Conservation (phyloP, 1,140 invertebrate species). For the Belonocnema kinseyi region DNA sequence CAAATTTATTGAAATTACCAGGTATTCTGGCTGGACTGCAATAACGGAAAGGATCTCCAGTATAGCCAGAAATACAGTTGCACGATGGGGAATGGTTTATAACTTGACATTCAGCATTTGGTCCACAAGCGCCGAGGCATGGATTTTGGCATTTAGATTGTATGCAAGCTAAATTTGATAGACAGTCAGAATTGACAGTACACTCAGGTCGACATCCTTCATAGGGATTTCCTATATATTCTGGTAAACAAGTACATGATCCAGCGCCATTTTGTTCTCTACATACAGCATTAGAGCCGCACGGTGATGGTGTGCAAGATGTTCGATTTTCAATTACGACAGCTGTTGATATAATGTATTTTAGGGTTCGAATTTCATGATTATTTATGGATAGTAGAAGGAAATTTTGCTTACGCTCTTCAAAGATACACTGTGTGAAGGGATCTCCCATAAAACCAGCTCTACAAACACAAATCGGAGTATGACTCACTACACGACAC, state of each 20-base stretch:
- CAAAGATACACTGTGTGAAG: slow-evolving; percentile 72
- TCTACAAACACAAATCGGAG: slow-evolving; percentile 78
- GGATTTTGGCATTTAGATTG: slow-evolving; percentile 75
- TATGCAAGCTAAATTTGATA: slow-evolving; percentile 73
- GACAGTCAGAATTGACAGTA: slow-evolving; percentile 73
- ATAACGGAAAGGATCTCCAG: slow-evolving; percentile 74
- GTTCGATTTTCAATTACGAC: slow-evolving; percentile 18
- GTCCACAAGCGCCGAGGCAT: slow-evolving; percentile 76
- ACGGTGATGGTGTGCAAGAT: slow-evolving; percentile 66
- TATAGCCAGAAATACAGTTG: slow-evolving; percentile 75
- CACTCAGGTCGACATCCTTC: slow-evolving; percentile 75
- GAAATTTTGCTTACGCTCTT: slow-evolving; percentile 75
- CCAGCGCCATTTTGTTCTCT: slow-evolving; percentile 72
- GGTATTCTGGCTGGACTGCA: slow-evolving; percentile 67
- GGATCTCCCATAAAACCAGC: slow-evolving; percentile 79
- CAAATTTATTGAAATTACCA: slow-evolving; percentile 51
- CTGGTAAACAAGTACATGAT: slow-evolving; percentile 74
- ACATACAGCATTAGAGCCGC: slow-evolving; percentile 71
- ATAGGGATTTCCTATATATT: slow-evolving; percentile 72
- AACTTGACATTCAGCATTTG: slow-evolving; percentile 77
- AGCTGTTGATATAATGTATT: not conserved
- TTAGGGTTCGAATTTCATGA: not conserved
- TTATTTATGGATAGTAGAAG: not conserved
- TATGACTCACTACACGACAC: slow-evolving; percentile 81
- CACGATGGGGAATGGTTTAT: slow-evolving; percentile 77